phyloP scores from a whole-genome alignment of 2,888 invertebrate genomes.

The Drosophila gaucha region DNA sequence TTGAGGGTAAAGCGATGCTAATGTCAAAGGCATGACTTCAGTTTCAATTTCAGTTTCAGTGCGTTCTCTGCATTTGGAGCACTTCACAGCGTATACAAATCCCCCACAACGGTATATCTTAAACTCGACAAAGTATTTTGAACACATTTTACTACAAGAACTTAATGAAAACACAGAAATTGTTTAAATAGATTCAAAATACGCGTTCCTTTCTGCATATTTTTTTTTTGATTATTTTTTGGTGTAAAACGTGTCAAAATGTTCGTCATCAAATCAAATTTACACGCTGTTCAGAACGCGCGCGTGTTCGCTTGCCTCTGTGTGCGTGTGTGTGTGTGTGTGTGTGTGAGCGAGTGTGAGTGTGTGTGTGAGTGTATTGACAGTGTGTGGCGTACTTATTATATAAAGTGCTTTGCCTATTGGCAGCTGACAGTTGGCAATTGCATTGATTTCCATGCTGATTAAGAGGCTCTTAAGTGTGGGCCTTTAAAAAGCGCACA shows the following conservation, averaged over 20 bases:
- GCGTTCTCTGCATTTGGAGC: conserved; percentile 61
- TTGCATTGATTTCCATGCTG: conserved; percentile 39
- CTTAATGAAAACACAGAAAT: conserved; percentile 7
- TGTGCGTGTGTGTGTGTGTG: conserved; percentile 19
- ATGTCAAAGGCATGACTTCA: conserved; percentile 53
- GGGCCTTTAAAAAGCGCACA: conserved; percentile 26
- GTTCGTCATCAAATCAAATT: conserved; percentile 37
- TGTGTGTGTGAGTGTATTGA: conserved; percentile 27
- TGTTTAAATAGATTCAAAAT: conserved; percentile 6
- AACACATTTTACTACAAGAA: neutral
- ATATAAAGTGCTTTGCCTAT: conserved; percentile 64
- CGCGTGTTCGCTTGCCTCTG: conserved; percentile 38
- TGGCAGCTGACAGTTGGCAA: conserved; percentile 40
- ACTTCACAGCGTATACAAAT: conserved; percentile 36
- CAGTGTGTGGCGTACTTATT: conserved; percentile 56
- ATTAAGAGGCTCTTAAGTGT: neutral
- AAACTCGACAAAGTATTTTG: conserved; percentile 28
- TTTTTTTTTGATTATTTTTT: conserved; percentile 7
- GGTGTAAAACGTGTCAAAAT: conserved; percentile 26
- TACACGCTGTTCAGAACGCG: conserved; percentile 40
- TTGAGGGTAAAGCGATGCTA: conserved; percentile 49
- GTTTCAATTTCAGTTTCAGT: conserved; percentile 61
- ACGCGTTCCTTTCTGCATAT: conserved; percentile 6
- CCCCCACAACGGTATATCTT: conserved; percentile 28
- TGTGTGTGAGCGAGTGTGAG: conserved; percentile 7